Base-by-base conservation (phyloP, 2,888 invertebrate genomes). In the Aphidius colemani region DNA sequence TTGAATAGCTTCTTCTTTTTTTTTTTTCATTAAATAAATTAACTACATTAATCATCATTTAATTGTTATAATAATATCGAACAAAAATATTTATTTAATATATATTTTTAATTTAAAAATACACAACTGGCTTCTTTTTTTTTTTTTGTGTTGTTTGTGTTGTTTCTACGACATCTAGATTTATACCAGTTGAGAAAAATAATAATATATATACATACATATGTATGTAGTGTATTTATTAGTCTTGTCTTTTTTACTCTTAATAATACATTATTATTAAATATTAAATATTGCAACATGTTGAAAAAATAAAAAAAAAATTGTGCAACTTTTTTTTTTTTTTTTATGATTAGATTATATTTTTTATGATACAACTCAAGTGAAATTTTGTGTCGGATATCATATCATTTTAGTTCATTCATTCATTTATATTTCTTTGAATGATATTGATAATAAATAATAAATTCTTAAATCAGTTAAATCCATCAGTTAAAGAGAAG, bases 321-420 rank as follows among this genome's bases (percentile, higher is more conserved):
- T 30, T 30, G 30, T 30, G 30, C 30, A 30, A 30, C 3, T 30
- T 30, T 30, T 30, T 30, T 30, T 30, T 30, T 30, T 62, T 43
- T 64, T 65, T 62, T 59, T 63, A 64, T 67, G 58, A 59, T 67
- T 30, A 65, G 66, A 67, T 69, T 66, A 66, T 65, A n/a, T 68
- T 67, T 70, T 62, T 3, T 30, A 30, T 5, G 30, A 30, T 30
- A 30, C 5, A 30, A 30, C 30, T 30, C 30, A 30, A 2, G 30
- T 4, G 3, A 2, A 30, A 30, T 30, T 30, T 1, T 30, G 13
- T 2, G 30, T 30, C 2, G 4, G 30, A 30, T 30, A 30, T 30
- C 30, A 30, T 30, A 30, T 30, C 30, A 30, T 30, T 30, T 30
- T 13, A 13, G 13, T 13, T 30, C 30, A 30, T 30, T 30, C 30